Evolutionary conservation across 2,797 vertebrate species (phyloP).

Genomic region (Bradypus variegatus): DNA sequence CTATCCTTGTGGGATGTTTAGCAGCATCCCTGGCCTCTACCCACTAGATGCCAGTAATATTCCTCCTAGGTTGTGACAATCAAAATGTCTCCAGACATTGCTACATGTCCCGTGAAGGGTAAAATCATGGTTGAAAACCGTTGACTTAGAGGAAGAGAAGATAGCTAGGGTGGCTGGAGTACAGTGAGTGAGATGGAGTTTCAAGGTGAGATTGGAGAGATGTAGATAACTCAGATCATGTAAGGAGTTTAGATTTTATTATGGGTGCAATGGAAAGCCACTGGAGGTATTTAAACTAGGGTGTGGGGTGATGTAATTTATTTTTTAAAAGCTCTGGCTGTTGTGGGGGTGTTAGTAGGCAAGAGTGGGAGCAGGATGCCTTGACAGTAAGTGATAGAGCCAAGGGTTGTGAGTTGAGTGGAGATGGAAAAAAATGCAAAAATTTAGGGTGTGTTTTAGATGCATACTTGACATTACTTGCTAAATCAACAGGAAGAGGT

Average conservation of each 20-base stretch:
- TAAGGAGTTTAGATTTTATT: background rate
- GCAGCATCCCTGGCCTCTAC: background rate
- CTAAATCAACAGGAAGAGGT: background rate
- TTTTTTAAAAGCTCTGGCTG: background rate
- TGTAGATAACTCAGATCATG: background rate
- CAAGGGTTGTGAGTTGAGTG: too few relatives aligned
- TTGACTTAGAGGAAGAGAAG: background rate
- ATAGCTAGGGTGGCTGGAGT: too few relatives aligned
- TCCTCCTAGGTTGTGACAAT: background rate
- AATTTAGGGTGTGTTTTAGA: background rate
- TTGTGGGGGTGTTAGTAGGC: background rate
- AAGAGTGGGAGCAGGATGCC: background rate
- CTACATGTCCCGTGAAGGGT: background rate
- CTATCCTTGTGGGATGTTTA: too few relatives aligned
- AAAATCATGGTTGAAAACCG: background rate
- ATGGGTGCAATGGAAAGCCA: background rate
- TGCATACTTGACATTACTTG: background rate
- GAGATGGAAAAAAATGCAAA: background rate
- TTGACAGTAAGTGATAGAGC: background rate
- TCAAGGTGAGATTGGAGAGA: background rate
- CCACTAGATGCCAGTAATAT: background rate
- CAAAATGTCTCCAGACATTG: background rate
- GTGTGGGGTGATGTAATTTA: background rate
- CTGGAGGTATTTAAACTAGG: background rate
- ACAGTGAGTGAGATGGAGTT: background rate